Conservation (phyloP, 2,797 vertebrate genomes). For the Myotis vivesi region DNA sequence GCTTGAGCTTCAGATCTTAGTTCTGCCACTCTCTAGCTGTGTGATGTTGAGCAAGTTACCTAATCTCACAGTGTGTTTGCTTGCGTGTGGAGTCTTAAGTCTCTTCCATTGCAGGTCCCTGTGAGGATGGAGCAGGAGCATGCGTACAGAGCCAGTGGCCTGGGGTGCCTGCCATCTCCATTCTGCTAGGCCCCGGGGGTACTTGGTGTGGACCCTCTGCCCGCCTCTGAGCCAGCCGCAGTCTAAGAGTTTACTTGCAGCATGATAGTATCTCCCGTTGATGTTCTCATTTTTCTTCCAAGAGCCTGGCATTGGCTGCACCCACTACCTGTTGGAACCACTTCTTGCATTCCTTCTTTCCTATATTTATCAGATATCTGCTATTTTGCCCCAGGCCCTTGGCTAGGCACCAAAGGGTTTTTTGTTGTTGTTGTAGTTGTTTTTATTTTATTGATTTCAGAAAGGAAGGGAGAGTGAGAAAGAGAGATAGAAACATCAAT, state of each 20-base stretch:
- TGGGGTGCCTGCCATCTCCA: background rate
- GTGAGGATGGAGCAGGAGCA: background rate
- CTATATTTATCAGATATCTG: background rate
- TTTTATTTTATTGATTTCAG: no score
- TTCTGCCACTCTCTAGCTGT: background rate
- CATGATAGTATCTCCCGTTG: background rate
- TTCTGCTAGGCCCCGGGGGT: background rate
- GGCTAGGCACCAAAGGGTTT: background rate
- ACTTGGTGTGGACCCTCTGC: background rate
- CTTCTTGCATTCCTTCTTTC: background rate
- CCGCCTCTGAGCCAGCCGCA: background rate
- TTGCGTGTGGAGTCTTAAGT: fast-evolving
- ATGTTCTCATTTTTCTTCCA: background rate
- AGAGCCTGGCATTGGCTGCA: background rate
- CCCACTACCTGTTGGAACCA: background rate
- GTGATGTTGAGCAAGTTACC: background rate
- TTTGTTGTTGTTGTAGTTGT: no score
- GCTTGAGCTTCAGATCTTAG: background rate
- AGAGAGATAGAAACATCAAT: no score
- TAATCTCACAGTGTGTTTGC: background rate
- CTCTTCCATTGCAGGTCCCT: background rate
- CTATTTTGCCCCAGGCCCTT: background rate
- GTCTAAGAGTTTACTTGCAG: background rate
- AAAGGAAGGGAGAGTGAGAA: no score
- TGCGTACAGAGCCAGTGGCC: background rate